These are phyloP conservation scores for Drosophila lacicola DNA, from an alignment of 2,888 invertebrate genomes.

Conservation along the genomic window DNA sequence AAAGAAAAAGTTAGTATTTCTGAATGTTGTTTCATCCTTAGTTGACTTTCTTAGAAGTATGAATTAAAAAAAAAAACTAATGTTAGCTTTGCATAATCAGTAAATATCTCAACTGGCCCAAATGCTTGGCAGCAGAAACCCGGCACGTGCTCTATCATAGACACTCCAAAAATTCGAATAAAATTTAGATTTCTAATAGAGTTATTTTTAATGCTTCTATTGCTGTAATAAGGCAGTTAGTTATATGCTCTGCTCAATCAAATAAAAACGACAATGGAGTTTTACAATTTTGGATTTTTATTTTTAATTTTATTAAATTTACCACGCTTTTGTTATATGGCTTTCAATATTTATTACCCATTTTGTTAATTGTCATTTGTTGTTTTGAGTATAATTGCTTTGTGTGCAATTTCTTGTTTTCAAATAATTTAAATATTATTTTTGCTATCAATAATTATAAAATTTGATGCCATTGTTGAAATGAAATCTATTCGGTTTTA, in stretches of 20 bases:
- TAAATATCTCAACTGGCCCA: too few relatives aligned
- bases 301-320: constrained; percentile 52
- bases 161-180: too few relatives aligned
- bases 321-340: constrained; percentile 42
- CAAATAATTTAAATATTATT: constrained; percentile 43
- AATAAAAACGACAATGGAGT: constrained; percentile 21
- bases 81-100: too few relatives aligned
- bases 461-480: constrained; percentile 46
- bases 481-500: constrained; percentile 26
- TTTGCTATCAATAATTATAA: constrained; percentile 47
- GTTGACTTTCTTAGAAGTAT: too few relatives aligned
- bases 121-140: too few relatives aligned
- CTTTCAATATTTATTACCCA: constrained; percentile 59
- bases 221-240: too few relatives aligned
- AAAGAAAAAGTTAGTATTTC: too few relatives aligned
- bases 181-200: too few relatives aligned
- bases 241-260: background rate
- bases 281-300: constrained; percentile 35
- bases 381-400: constrained; percentile 18
- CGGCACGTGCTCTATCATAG: too few relatives aligned
- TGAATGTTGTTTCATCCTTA: too few relatives aligned
- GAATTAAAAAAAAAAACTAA: too few relatives aligned
- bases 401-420: constrained; percentile 28
- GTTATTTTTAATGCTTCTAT: too few relatives aligned
- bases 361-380: constrained; percentile 54